These are phyloP conservation scores for Triplophysa siluroides DNA, from an alignment of 2,113 vertebrate genomes.

Conservation along the genomic window DNA sequence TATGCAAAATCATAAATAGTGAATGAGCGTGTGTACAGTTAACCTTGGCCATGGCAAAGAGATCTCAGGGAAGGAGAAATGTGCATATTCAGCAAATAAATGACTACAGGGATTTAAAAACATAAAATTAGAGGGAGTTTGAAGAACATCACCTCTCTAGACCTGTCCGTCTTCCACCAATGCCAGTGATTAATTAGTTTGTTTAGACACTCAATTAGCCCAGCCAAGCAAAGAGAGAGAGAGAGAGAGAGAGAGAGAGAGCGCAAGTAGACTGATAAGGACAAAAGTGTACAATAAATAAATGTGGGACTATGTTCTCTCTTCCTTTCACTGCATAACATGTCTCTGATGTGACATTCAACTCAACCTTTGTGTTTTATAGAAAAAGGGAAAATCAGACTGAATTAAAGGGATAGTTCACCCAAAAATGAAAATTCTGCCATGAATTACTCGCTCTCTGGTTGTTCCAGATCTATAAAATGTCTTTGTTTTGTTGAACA, in stretches of 20 bases:
- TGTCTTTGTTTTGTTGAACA: no score
- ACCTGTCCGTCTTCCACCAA: slow-evolving; percentile 90
- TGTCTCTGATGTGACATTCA: not conserved
- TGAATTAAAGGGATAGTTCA: no score
- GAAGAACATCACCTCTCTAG: slow-evolving; percentile 95
- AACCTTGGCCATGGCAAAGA: slow-evolving; percentile 91
- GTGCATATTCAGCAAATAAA: slow-evolving; percentile 89
- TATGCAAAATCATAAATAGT: slow-evolving; percentile 99
- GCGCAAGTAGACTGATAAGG: slow-evolving; percentile 67
- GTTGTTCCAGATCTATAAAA: no score
- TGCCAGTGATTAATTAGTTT: slow-evolving; percentile 96
- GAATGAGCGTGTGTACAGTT: slow-evolving; percentile 95
- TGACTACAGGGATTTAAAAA: slow-evolving; percentile 84
- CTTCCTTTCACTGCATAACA: slow-evolving; percentile 47
- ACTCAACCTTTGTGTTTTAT: not conserved
- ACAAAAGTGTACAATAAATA: slow-evolving; percentile 69
- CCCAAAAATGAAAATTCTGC: not conserved
- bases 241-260: slow-evolving; percentile 59
- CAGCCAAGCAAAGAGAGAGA: slow-evolving; percentile 83
- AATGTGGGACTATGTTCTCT: slow-evolving; percentile 59
- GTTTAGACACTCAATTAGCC: slow-evolving; percentile 97
- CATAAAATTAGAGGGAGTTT: slow-evolving; percentile 86
- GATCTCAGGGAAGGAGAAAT: slow-evolving; percentile 82
- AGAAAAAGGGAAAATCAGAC: not conserved
- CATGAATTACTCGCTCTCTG: no score